Base-by-base conservation (phyloP, 2,888 invertebrate species). In the Schizaphis graminum region DNA sequence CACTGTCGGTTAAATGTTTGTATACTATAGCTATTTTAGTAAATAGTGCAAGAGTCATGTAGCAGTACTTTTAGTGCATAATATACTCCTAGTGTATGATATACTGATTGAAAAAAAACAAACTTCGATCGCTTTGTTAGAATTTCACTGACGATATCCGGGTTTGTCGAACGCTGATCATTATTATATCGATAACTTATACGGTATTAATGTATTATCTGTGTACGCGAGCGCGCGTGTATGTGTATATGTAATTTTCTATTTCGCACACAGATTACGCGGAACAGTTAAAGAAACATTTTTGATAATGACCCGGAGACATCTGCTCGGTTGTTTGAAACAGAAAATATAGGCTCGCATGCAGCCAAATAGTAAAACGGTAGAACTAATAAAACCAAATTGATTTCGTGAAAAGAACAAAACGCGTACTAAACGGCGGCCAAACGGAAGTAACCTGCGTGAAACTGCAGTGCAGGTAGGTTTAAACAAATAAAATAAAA, bases 291-390 rank as follows among this genome's bases (percentile, higher is more conserved):
- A 96, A 67, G 95, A 95, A 95, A 94, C 95, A 95, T 94, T 96
- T 96, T 95, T 95, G 95, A 28, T 95, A 95, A 95, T 96, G 96
- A 95, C 95, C 95, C 86, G 95, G 95, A 91, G 95, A 85, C 85
- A 57, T 86, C 57, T 92, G 86, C 35, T 85, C 11, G 21, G 44
- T 41, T n/a, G 35, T 91, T 44, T 84, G 28, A 91, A 85, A 90
- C 35, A 67, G 44, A 91, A 91, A 57, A 44, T n/a, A n/a, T n/a
- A 44, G 24, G 67, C n/a, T 35, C 91, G 47, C 57, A 47, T 91
- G 47, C 57, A 47, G 57, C 85, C n/a, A 47, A 85, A 85, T 13
- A 24, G 57, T 47, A 44, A n/a, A 86, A 47, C 57, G 24, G 57
- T 47, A 44, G 44, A 86, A 47, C 85, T 26, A 57, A 91, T 91